Base-by-base conservation (phyloP, 92 coral and sea anemone genomes). In the Zoanthus gigantus region DNA sequence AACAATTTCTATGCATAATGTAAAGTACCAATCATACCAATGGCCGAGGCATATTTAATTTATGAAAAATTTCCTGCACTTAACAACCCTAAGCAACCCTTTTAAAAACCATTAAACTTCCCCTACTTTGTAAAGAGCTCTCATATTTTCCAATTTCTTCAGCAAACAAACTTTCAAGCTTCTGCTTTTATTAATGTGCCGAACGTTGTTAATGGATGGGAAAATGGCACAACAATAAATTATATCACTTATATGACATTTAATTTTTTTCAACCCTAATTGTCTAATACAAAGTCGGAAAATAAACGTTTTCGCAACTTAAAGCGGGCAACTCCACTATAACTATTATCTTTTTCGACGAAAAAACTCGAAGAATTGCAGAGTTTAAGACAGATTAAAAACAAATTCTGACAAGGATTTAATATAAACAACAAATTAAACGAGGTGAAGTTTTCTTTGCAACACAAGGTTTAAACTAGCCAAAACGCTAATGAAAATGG, bases 81-180 rank as follows among this genome's bases (percentile, higher is more conserved):
- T 81, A 81, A 10, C 48, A 63, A 60, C 76, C 14, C 85, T 67
- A 66, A 65, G 85, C 85, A 81, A 66, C 85, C 76, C 32, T 81
- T 66, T 79, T 66, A 81, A 67, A 60, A 44, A 69, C 74, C 75
- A 81, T 81, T 81, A 81, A 81, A 67, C 29, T 66, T 81, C 32
- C 75, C 85, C 60, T 67, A 81, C 85, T 46, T 37, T 81, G 75
- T 81, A 66, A 81, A 81, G 17, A 23, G 85, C 75, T 81, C 71
- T 81, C 74, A 81, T 31, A 81, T 81, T 81, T 77, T 66, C 45
- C 45, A 81, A 81, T 81, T 81, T 67, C 75, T 18, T 65, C 46
- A 42, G 47, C 85, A 81, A 81, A 81, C 85, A 81, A 47, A 65
- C 85, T 45, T 66, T 44, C 85, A 32, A 7, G 52, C 76, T 81